Conservation (phyloP, 1,140 invertebrate species). For the silkworm (Bombyx mori) region ASM3026992v2 NC_085127.1:7170501-7171000, state of each 20-base stretch:
- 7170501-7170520: constrained; percentile 18
- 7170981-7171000: background rate
- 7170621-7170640: constrained; percentile 23
- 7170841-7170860: constrained; percentile 41
- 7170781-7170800: constrained; percentile 25
- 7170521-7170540: constrained; percentile 25
- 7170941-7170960: too few relatives aligned
- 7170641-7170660: constrained; percentile 23
- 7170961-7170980: too few relatives aligned
- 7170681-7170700: constrained; percentile 15
- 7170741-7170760: constrained; percentile 21
- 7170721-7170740: constrained; percentile 18
- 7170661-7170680: constrained; percentile 23
- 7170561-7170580: constrained; percentile 19
- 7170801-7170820: constrained; percentile 23
- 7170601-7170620: constrained; percentile 11
- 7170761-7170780: constrained; percentile 26
- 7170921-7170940: too few relatives aligned
- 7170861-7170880: constrained; percentile 5
- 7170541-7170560: constrained; percentile 8
- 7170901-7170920: too few relatives aligned
- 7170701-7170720: constrained; percentile 21
- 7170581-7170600: constrained; percentile 12
- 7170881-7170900: too few relatives aligned
- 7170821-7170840: constrained; percentile 40